A percentile compares a stretch with the other conserved stretches of the same genome.
phyloP scores from a whole-genome alignment of 2,113 vertebrate species.

The Ammodytes dubius region DNA sequence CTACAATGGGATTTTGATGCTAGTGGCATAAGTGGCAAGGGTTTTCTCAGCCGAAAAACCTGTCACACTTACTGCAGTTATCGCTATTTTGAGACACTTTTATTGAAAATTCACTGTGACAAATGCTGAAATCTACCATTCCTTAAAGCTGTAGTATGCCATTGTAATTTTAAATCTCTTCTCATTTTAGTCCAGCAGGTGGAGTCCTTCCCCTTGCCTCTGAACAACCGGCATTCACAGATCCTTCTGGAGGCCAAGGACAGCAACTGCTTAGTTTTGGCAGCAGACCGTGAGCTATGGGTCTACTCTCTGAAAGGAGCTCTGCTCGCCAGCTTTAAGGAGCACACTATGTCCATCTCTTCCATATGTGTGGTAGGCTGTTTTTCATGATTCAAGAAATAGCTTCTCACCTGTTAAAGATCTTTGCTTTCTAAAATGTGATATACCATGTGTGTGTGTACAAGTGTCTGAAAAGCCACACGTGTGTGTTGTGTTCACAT shows the following conservation, averaged over 20 bases:
- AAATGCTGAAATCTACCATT: background rate
- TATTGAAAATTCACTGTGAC: background rate
- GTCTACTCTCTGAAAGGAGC: slow-evolving; percentile 83
- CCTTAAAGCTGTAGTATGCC: background rate
- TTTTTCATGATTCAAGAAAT: background rate
- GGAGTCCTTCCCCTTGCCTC: slow-evolving; percentile 75
- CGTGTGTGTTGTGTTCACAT: background rate
- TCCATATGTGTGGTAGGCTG: slow-evolving; percentile 87
- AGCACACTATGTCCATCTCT: slow-evolving; percentile 85
- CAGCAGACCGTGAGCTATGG: slow-evolving; percentile 70
- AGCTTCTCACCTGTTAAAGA: background rate
- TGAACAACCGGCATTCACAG: slow-evolving; percentile 36
- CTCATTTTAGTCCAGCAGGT: slow-evolving; percentile 79
- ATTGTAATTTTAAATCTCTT: slow-evolving; percentile 11
- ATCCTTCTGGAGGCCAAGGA: slow-evolving; percentile 78
- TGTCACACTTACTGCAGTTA: background rate
- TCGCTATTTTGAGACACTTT: background rate
- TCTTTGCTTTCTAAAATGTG: background rate
- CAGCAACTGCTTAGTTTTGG: slow-evolving; percentile 79
- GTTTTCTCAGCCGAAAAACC: background rate
- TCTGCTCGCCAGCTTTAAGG: slow-evolving; percentile 83
- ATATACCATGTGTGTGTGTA: background rate
- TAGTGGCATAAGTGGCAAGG: too few species aligned
- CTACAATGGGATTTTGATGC: background rate
- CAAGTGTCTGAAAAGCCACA: background rate